Conservation (phyloP, 2,113 vertebrate species). For the Syngnathoides biaculeatus region DNA sequence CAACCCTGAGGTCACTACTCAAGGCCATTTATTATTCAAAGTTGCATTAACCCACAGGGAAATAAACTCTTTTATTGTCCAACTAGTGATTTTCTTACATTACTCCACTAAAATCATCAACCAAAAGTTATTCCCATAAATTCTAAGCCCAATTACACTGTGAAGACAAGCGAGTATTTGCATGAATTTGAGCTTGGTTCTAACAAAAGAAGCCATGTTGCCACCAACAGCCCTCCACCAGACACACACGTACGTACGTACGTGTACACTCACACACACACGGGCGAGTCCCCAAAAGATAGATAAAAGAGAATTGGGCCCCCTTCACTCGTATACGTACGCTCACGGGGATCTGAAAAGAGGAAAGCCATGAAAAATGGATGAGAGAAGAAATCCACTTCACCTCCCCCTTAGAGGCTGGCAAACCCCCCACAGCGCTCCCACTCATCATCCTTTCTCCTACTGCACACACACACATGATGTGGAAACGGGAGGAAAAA, state of each 20-base stretch:
- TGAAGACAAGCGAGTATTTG: constrained; percentile 23
- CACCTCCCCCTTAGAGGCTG: constrained; percentile 60
- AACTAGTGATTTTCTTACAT: constrained; percentile 4
- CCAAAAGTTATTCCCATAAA: neutral
- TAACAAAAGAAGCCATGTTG: constrained; percentile 42
- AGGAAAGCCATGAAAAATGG: constrained; percentile 75
- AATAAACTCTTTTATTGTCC: constrained; percentile 21
- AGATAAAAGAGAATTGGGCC: constrained; percentile 72
- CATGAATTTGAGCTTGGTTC: constrained; percentile 22
- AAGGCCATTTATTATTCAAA: constrained; percentile 48
- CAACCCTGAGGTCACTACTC: constrained; percentile 35
- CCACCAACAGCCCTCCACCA: constrained; percentile 10
- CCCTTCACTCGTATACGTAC: constrained; percentile 59
- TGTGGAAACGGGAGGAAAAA: neutral
- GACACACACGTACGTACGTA: constrained; percentile 15
- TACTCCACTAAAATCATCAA: neutral
- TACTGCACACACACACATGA: constrained; percentile 38
- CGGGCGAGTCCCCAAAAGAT: constrained; percentile 53
- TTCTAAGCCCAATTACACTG: constrained; percentile 15
- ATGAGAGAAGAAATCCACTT: constrained; percentile 74
- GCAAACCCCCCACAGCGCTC: constrained; percentile 62
- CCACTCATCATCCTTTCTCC: constrained; percentile 63
- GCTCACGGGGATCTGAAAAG: constrained; percentile 63
- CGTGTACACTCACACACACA: constrained; percentile 20
- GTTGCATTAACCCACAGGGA: constrained; percentile 43